phyloP scores from a whole-genome alignment of 2,797 vertebrate genomes.

The Sebastes wilsoni region DNA sequence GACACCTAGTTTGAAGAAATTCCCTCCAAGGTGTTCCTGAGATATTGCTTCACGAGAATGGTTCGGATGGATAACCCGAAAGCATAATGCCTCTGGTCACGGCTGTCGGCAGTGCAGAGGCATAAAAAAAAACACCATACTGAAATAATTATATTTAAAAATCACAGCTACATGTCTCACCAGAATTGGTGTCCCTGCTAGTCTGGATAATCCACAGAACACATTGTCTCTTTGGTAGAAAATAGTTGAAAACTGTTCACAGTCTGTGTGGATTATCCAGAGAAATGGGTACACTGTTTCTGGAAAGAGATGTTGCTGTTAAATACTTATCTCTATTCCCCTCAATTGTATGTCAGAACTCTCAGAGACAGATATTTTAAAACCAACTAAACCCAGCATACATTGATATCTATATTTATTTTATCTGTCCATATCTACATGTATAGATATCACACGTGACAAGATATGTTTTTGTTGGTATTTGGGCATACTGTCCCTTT shows the following conservation, averaged over 20 bases:
- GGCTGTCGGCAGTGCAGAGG: too few relatives aligned
- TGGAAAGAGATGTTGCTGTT: background rate
- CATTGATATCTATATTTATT: background rate
- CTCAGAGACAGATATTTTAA: background rate
- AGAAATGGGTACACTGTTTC: conserved; percentile 8
- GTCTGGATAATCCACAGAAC: conserved; percentile 21
- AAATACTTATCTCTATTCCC: background rate
- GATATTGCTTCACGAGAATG: too few relatives aligned
- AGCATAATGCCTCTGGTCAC: too few relatives aligned
- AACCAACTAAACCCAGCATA: background rate
- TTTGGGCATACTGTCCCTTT: background rate
- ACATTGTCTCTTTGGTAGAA: conserved; percentile 12
- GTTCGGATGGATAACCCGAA: too few relatives aligned
- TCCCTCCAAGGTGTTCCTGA: too few relatives aligned
- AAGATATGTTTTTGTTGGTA: background rate
- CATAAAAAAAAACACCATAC: background rate
- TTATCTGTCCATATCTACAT: background rate
- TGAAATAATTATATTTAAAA: background rate
- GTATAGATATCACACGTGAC: background rate
- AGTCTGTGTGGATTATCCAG: conserved; percentile 36
- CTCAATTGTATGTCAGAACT: background rate
- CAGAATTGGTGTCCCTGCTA: background rate
- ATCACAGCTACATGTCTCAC: background rate
- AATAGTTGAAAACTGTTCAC: conserved; percentile 32
- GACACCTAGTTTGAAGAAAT: too few relatives aligned